These are phyloP conservation scores for Mimumesa dahlbomi DNA, from an alignment of 2,888 invertebrate genomes.

Conservation along the genomic window DNA sequence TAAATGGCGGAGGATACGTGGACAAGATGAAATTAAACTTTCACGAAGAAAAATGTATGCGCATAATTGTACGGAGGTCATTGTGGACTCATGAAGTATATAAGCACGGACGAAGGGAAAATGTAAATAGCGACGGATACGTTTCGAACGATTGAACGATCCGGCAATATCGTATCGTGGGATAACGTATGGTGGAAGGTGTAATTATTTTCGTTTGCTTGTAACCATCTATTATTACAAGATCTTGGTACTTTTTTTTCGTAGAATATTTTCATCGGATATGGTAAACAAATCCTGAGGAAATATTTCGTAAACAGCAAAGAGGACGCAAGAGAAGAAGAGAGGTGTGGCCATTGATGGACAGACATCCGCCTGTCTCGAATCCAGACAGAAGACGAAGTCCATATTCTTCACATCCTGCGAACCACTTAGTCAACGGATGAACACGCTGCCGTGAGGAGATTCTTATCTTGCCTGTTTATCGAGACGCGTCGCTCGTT, in stretches of 20 bases:
- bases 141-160: neutral
- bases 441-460: constrained; percentile 47
- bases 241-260: neutral
- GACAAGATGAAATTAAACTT: constrained; percentile 59
- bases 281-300: constrained; percentile 14
- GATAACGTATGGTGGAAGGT: neutral
- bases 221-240: constrained; percentile 16
- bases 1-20: constrained; percentile 51
- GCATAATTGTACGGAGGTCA: constrained; percentile 39
- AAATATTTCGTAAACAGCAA: constrained; percentile 14
- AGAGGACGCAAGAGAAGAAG: constrained; percentile 22
- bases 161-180: too few species aligned
- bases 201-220: constrained; percentile 25
- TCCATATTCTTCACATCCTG: constrained; percentile 59
- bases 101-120: constrained; percentile 14
- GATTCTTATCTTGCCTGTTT: constrained; percentile 69
- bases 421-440: constrained; percentile 66
- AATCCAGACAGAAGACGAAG: constrained; percentile 60
- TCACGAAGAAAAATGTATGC: constrained; percentile 60
- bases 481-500: constrained; percentile 60
- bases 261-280: constrained; percentile 4
- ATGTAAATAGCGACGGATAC: constrained; percentile 40
- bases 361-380: constrained; percentile 57
- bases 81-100: constrained; percentile 25
- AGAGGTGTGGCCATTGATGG: constrained; percentile 54